Evolutionary conservation across 2,113 vertebrate genomes (phyloP).

Genomic region (Micronycteris hirsuta): DNA sequence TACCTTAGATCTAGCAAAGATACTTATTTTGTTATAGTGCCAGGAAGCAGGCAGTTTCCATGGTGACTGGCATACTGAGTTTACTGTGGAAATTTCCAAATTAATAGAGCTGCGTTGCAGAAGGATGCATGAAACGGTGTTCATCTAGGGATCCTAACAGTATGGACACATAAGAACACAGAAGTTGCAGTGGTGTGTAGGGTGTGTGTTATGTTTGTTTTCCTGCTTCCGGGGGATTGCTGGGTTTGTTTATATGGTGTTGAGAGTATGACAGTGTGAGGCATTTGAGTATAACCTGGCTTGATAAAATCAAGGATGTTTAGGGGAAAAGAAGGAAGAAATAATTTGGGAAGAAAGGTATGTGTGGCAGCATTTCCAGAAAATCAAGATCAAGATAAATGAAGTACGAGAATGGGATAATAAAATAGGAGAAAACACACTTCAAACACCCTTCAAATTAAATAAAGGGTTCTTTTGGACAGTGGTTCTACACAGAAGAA

Average conservation of each 20-base stretch:
- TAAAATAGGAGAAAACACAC: not conserved
- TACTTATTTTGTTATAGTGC: slow-evolving; percentile 66
- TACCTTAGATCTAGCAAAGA: slow-evolving; percentile 52
- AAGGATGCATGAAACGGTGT: slow-evolving; percentile 64
- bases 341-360: not conserved
- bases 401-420: not conserved
- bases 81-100: slow-evolving; percentile 75
- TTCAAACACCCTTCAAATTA: not conserved
- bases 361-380: not conserved
- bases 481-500: not conserved
- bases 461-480: not conserved
- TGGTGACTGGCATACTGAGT: slow-evolving; percentile 58
- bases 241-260: not conserved
- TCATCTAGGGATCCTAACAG: slow-evolving; percentile 44
- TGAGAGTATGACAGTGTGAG: not conserved
- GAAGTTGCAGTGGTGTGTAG: slow-evolving; percentile 35
- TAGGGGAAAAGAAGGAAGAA: not conserved
- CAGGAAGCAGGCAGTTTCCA: slow-evolving; percentile 70
- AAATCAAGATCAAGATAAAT: not conserved
- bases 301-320: not conserved
- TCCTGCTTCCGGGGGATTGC: not conserved
- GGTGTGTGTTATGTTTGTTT: slow-evolving; percentile 59
- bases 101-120: slow-evolving; percentile 73
- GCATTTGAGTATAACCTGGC: not conserved
- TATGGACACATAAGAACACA: slow-evolving; percentile 29